These are phyloP conservation scores for Actinia equina DNA, from an alignment of 64 coral and sea anemone species.

Conservation along the genomic window DNA sequence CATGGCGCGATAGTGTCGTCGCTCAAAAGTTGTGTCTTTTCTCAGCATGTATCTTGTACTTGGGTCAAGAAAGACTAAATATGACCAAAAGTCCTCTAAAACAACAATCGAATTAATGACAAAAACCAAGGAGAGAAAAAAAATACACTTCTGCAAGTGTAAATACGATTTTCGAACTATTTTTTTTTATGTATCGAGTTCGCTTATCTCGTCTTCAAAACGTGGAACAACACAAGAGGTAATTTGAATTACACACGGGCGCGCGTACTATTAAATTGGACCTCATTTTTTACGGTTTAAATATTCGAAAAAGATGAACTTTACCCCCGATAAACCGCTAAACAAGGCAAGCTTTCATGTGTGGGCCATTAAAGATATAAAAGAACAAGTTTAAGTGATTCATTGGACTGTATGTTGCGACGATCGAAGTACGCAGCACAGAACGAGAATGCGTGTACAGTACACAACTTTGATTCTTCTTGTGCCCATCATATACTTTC, in stretches of 20 bases:
- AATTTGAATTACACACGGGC: not conserved
- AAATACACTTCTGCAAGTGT: not conserved
- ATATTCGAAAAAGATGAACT: slow-evolving; percentile 13
- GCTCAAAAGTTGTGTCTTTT: not conserved
- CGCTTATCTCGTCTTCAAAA: not conserved
- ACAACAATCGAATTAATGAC: not conserved
- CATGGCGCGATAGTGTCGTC: not conserved
- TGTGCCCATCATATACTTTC: not conserved
- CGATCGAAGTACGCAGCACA: not conserved
- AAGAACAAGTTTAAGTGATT: slow-evolving; percentile 10
- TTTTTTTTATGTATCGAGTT: not conserved
- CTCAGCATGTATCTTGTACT: not conserved
- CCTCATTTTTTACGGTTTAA: not conserved
- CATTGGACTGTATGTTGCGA: not conserved
- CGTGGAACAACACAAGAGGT: not conserved
- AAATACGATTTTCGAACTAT: not conserved
- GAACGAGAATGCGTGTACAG: not conserved
- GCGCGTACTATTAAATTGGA: not conserved
- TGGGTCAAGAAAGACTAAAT: not conserved
- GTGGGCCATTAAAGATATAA: not conserved
- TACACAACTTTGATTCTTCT: not conserved
- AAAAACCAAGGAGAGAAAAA: not conserved
- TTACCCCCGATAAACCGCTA: slow-evolving; percentile 34
- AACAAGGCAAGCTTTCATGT: slow-evolving; percentile 10
- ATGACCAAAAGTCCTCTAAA: not conserved